Percentiles rank a stretch among this genome's conserved stretches.
Conservation (phyloP, 2,888 invertebrate species). For the Synanthedon tipuliformis region DNA sequence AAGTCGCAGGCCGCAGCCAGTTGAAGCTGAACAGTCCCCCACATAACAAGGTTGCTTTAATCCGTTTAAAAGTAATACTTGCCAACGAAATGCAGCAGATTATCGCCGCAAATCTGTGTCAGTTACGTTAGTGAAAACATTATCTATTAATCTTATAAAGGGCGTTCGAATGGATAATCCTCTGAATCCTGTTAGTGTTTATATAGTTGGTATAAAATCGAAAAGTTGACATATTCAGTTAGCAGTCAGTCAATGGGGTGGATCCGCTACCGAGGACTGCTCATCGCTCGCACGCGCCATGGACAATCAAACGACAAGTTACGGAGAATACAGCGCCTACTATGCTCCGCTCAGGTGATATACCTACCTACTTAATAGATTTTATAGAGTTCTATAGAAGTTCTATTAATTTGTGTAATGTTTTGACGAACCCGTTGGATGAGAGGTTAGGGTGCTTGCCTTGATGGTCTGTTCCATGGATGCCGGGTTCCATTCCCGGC, state of each 20-base stretch:
- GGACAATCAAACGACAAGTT: constrained; percentile 42
- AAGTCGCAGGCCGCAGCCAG: too few relatives aligned
- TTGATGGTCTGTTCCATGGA: too few relatives aligned
- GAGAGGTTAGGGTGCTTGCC: too few relatives aligned
- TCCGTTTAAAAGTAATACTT: not conserved
- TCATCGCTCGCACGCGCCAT: constrained; percentile 36
- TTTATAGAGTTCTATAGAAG: too few relatives aligned
- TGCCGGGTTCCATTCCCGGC: too few relatives aligned
- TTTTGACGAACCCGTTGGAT: too few relatives aligned
- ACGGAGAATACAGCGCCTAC: constrained; percentile 42
- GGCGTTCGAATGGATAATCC: constrained; percentile 49
- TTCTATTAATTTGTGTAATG: too few relatives aligned
- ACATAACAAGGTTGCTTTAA: not conserved
- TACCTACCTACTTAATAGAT: too few relatives aligned
- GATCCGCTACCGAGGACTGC: constrained; percentile 57
- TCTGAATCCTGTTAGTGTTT: constrained; percentile 41
- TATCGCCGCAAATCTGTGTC: constrained; percentile 49
- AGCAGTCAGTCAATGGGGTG: constrained; percentile 66
- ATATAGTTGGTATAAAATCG: constrained; percentile 43
- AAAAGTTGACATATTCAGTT: constrained; percentile 6
- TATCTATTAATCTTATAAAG: constrained; percentile 52
- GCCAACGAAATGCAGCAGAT: not conserved
- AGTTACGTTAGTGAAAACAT: constrained; percentile 33
- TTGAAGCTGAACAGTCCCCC: too few relatives aligned
- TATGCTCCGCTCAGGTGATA: constrained; percentile 53